phyloP scores from a whole-genome alignment of 2,797 vertebrate genomes.

The Pipistrellus pygmaeus region DNA sequence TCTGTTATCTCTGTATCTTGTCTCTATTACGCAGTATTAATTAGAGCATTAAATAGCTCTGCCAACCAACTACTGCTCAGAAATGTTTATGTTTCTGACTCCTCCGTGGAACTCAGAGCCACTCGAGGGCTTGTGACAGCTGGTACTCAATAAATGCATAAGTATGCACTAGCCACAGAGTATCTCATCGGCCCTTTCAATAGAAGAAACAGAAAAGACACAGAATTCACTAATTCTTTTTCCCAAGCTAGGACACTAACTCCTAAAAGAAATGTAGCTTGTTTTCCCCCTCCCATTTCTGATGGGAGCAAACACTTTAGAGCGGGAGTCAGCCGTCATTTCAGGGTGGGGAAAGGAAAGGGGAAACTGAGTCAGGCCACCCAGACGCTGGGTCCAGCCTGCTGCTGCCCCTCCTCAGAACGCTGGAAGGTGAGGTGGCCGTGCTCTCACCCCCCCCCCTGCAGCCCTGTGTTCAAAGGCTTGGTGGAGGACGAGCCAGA shows the following conservation, averaged over 20 bases:
- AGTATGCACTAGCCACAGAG: neutral
- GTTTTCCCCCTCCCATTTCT: neutral
- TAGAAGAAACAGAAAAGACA: neutral
- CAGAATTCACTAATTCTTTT: neutral
- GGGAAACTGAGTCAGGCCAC: neutral
- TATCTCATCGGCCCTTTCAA: neutral
- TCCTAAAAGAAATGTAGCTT: neutral
- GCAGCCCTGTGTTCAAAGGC: conserved; percentile 55
- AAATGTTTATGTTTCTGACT: neutral
- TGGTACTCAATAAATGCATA: neutral
- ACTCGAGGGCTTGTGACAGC: neutral
- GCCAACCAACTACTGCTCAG: neutral
- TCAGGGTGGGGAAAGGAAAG: accelerated
- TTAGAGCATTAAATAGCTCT: neutral
- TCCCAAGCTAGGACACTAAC: neutral
- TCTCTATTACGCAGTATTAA: neutral
- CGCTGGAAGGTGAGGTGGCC: neutral
- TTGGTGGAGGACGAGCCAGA: conserved; percentile 4
- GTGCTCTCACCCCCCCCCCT: neutral
- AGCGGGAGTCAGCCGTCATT: neutral
- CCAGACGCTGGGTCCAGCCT: neutral
- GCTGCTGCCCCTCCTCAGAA: neutral
- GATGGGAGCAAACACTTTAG: neutral
- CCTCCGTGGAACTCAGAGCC: neutral
- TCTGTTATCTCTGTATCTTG: neutral